Base-by-base conservation (phyloP, 2,113 vertebrate species). In the Psilopsiagon aurifrons region DNA sequence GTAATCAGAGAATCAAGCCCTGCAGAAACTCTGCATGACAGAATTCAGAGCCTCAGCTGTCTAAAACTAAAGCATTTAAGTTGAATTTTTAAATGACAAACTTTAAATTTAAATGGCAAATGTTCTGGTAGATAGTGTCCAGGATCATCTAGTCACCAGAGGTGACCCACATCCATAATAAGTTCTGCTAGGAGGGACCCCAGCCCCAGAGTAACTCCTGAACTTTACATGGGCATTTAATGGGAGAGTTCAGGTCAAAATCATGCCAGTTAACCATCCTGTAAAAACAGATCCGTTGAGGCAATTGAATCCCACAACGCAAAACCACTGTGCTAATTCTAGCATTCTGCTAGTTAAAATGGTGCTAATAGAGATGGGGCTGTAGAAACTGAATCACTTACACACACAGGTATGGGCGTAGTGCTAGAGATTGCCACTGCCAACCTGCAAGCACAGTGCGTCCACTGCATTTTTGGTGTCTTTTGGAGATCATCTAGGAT, bases 341-440 rank as follows among this genome's bases (percentile, higher is more conserved):
- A 29, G 17, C 35, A 7, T 62, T 70, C 70, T 82, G 12, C 19
- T 74, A 13, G 23, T 75, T 70, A 6, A 9, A 55, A 24, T 46
- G 18, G 37, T 54, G 11, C 41, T 27, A n/a, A 57, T 5, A 60
- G 47, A 67, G 35, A 5, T 75, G 20, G 75, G n/a, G 39, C 35
- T 28, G 19, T 43, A 49, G 39, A n/a, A 37, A 29, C 3, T 20
- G 2, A 44, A 10, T 74, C 51, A 28, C 4, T 2, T 51, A 43
- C 1, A 1, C 24, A 24, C 19, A n/a, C 2, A 1, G 1, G 6
- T 31, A 20, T 16, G 31, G n/a, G 10, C 2, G 9, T n/a, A 24
- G 10, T 55, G 43, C 33, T 89, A 18, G 37, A 57, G 46, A 33
- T n/a, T 63, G 31, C 20, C 20, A 10, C 27, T 37, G 41, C 23